phyloP scores from a whole-genome alignment of 2,888 invertebrate species.

The Merodon equestris region DNA sequence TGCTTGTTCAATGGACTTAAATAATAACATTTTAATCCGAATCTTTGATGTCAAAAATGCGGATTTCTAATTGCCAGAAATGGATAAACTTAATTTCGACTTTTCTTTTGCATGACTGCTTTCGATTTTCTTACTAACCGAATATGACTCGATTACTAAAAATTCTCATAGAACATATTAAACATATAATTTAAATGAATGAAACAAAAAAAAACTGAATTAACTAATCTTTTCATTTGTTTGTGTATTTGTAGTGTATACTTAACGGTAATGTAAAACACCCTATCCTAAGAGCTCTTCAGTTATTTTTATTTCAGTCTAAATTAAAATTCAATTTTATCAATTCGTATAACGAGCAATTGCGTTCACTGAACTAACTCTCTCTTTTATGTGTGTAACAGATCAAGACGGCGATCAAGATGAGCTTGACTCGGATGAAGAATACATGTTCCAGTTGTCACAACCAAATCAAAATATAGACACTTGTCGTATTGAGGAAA shows the following conservation, averaged over 20 bases:
- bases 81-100: too few relatives aligned
- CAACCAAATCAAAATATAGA: constrained; percentile 86
- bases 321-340: background rate
- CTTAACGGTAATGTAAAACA: constrained; percentile 48
- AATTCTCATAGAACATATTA: too few relatives aligned
- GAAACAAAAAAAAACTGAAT: constrained; percentile 10
- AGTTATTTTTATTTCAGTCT: constrained; percentile 1
- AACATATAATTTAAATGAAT: background rate
- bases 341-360: too few relatives aligned
- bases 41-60: too few relatives aligned
- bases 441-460: constrained; percentile 81
- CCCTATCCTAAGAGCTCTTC: constrained; percentile 12
- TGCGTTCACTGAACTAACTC: too few relatives aligned
- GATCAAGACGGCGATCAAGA: constrained; percentile 82
- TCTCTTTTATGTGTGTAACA: too few relatives aligned
- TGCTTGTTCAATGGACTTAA: too few relatives aligned
- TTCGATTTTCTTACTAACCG: too few relatives aligned
- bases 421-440: constrained; percentile 84
- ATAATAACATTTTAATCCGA: too few relatives aligned
- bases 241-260: constrained; percentile 40
- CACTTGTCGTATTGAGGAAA: constrained; percentile 92
- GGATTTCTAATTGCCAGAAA: too few relatives aligned
- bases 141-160: too few relatives aligned
- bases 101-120: too few relatives aligned
- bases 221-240: constrained; percentile 31